Evolutionary conservation across 2,797 vertebrate species (phyloP), one percentile per base, ranked within the genome.

Genomic region (Cyclura pinguis): DNA sequence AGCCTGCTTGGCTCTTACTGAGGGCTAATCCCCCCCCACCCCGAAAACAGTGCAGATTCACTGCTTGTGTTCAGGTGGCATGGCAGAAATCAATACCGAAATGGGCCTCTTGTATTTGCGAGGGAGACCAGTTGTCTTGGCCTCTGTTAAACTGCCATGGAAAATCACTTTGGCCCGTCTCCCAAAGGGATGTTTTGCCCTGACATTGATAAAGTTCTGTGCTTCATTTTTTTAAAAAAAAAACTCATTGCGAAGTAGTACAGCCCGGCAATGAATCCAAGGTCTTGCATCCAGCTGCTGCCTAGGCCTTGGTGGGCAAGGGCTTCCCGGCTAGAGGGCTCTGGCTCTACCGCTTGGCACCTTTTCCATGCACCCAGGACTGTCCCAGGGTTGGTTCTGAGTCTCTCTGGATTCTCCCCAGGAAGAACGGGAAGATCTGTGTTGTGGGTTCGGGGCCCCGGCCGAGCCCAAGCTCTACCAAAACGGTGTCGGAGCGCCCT

Each of bases 41-140:
- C 72, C 1, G 0, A 64, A 55, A 64, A 12, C 1, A 0, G 0
- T 0, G 14, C 16, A 67, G 0, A 6, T 6, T 50, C 0, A 42
- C 89, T 1, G 0, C 1, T 57, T 0, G 0, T 3, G 24, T 0
- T 29, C 0, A 38, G 32, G 52, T 64, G 0, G 77, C 55, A 0
- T 1, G 78, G 77, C 32, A 8, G 8, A 86, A 91, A 89, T 86
- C 84, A 50, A 83, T 89, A 69, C 3, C 6, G 42, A 47, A 86
- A 55, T 47, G 7, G 47, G 32, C 69, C 55, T 55, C 80, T 22
- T 20, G 22, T 52, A 20, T 76, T 77, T 90, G 6, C 57, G 27
- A 13, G 42, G 77, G 32, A 90, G 80, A 1, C 81, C n/a, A 5
- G 57, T 57, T 16, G 24, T 38, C 89, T 76, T 77, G 72, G 72